phyloP scores from a whole-genome alignment of 2,113 vertebrate genomes.

The Carassius gibelio region DNA sequence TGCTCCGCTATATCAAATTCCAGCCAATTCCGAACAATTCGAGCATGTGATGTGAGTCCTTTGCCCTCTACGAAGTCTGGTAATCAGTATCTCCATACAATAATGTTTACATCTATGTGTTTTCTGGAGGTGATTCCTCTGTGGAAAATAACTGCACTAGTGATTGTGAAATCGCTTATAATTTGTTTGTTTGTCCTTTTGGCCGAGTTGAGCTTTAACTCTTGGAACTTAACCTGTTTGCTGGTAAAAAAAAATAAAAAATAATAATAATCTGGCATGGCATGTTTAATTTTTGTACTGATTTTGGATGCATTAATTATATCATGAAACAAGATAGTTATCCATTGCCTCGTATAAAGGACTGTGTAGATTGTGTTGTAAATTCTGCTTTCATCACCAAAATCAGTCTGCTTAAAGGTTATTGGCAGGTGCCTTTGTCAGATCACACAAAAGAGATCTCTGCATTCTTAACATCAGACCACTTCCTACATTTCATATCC shows the following conservation, averaged over 20 bases:
- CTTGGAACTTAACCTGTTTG: slow-evolving; percentile 13
- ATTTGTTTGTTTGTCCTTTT: too few relatives aligned
- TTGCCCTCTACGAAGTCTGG: too few relatives aligned
- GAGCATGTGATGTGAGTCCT: too few relatives aligned
- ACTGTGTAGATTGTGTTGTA: background rate
- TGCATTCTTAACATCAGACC: background rate
- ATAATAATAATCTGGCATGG: background rate
- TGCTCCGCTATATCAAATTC: too few relatives aligned
- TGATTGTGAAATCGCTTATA: too few relatives aligned
- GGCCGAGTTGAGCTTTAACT: background rate
- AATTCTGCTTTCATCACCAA: slow-evolving; percentile 17
- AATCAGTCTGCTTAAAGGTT: slow-evolving; percentile 16
- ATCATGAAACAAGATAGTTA: background rate
- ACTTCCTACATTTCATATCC: background rate
- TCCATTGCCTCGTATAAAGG: background rate
- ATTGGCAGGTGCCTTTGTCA: background rate
- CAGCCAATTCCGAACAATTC: too few relatives aligned
- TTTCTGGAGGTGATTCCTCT: too few relatives aligned
- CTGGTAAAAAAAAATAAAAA: background rate
- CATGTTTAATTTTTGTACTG: background rate
- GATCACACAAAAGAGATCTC: background rate
- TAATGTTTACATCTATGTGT: too few relatives aligned
- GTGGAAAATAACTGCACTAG: too few relatives aligned
- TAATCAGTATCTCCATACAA: too few relatives aligned
- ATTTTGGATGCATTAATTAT: slow-evolving; percentile 23